Evolutionary conservation across 2,888 invertebrate species (phyloP).

Genomic region (Spodoptera picta): DNA sequence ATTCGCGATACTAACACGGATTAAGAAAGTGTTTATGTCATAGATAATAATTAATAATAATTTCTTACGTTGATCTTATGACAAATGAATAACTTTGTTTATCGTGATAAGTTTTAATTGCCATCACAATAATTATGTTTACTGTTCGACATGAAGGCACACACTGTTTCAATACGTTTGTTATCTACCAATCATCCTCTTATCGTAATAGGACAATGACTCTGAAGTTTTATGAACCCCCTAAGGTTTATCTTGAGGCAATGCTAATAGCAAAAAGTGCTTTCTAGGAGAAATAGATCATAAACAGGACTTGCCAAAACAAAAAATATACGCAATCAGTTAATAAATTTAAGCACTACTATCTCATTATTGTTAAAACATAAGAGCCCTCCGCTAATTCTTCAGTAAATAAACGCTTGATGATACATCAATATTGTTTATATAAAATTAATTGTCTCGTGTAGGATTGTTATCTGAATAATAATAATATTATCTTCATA

Average conservation of each 20-base stretch:
- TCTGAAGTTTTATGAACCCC: conserved; percentile 63
- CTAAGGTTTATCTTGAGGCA: conserved; percentile 47
- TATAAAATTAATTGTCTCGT: too few relatives aligned
- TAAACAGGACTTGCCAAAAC: too few relatives aligned
- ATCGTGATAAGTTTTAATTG: conserved; percentile 56
- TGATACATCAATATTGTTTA: too few relatives aligned
- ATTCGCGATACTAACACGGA: conserved; percentile 7
- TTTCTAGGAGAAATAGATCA: conserved; percentile 12
- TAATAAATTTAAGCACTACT: too few relatives aligned
- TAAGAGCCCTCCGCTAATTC: too few relatives aligned
- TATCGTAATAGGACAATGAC: conserved; percentile 71
- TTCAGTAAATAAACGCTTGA: too few relatives aligned
- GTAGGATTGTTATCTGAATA: not conserved
- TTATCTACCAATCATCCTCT: conserved; percentile 68
- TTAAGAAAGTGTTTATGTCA: conserved; percentile 24
- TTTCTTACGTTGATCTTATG: conserved; percentile 35
- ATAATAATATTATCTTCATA: not conserved
- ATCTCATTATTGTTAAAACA: too few relatives aligned
- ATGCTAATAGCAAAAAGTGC: conserved; percentile 30
- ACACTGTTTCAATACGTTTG: conserved; percentile 58
- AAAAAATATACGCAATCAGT: too few relatives aligned
- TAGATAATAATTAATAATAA: conserved; percentile 32
- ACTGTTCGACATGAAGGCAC: conserved; percentile 61
- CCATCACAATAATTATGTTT: conserved; percentile 58
- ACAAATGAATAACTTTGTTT: conserved; percentile 51